These are phyloP conservation scores for Cyanoderma ruficeps DNA, from an alignment of 2,113 vertebrate species.

Conservation along the genomic window DNA sequence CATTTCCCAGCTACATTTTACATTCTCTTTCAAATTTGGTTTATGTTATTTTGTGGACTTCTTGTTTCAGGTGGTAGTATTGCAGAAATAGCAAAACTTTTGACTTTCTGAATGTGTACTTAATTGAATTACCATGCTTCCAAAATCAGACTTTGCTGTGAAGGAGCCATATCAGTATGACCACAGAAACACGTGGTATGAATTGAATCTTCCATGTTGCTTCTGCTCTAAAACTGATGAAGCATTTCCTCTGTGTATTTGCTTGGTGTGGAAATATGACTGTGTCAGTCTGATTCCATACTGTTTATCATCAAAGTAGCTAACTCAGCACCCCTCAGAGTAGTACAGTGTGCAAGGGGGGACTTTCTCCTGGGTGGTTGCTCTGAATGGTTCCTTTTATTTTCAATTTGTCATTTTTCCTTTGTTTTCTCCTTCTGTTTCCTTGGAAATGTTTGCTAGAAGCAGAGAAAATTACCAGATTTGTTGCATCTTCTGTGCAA, in stretches of 20 bases:
- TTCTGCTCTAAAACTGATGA: neutral
- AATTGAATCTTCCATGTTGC: neutral
- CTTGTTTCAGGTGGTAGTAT: conserved; percentile 26
- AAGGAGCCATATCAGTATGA: conserved; percentile 17
- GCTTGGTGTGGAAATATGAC: neutral
- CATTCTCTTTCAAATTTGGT: neutral
- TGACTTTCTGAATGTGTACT: conserved; percentile 16
- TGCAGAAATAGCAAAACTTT: conserved; percentile 43
- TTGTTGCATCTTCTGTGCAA: neutral
- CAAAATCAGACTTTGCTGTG: conserved; percentile 22
- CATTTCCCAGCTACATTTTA: neutral
- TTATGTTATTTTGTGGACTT: conserved; percentile 20
- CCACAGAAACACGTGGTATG: conserved; percentile 12
- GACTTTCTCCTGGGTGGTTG: neutral
- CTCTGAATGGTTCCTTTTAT: neutral
- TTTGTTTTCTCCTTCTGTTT: neutral
- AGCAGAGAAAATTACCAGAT: neutral
- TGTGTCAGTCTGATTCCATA: neutral
- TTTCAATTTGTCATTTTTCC: neutral
- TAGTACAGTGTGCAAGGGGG: neutral
- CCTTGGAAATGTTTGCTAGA: neutral
- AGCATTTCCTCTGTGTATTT: neutral
- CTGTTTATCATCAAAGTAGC: neutral
- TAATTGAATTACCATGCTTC: conserved; percentile 18
- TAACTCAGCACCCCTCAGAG: neutral